phyloP scores from a whole-genome alignment of 2,113 vertebrate species.

The Garra rufa region DNA sequence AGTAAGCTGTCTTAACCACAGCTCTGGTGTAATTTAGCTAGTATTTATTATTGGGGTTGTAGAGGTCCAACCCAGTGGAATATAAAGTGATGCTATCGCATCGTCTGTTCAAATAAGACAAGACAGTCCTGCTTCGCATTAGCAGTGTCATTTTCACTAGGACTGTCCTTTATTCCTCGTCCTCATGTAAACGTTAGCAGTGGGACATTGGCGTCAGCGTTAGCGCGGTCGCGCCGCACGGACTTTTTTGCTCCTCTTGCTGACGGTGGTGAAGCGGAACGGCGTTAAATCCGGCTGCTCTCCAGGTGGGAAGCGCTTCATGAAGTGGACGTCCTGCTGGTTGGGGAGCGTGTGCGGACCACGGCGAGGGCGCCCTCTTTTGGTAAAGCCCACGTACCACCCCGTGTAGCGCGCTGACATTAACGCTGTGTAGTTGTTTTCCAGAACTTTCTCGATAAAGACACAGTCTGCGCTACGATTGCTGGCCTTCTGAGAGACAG shows the following conservation, averaged over 20 bases:
- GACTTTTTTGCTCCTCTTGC: constrained; percentile 77
- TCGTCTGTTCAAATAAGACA: constrained; percentile 22
- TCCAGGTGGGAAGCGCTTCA: constrained; percentile 80
- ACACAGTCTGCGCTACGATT: constrained; percentile 80
- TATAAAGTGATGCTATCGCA: constrained; percentile 40
- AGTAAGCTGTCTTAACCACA: constrained; percentile 27
- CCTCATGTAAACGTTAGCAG: constrained; percentile 54
- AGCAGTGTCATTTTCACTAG: constrained; percentile 24
- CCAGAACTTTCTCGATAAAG: constrained; percentile 83
- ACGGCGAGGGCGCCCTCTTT: constrained; percentile 77
- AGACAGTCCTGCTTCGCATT: constrained; percentile 37
- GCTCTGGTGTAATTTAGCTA: constrained; percentile 42
- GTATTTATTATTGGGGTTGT: constrained; percentile 45
- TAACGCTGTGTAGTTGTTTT: constrained; percentile 84
- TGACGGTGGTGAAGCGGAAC: constrained; percentile 82
- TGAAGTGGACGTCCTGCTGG: constrained; percentile 83
- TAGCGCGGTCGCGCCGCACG: constrained; percentile 77
- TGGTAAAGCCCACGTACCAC: constrained; percentile 84
- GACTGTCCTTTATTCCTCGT: constrained; percentile 32
- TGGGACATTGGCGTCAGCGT: constrained; percentile 60
- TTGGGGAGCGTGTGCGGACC: constrained; percentile 78
- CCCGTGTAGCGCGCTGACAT: constrained; percentile 79
- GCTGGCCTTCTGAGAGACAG: constrained; percentile 76
- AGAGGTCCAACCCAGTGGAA: constrained; percentile 43
- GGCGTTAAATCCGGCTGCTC: constrained; percentile 78